Evolutionary conservation across 1,140 invertebrate genomes (phyloP), one percentile per base, ranked within the genome.

Genomic region (Anthonomus grandis): DNA sequence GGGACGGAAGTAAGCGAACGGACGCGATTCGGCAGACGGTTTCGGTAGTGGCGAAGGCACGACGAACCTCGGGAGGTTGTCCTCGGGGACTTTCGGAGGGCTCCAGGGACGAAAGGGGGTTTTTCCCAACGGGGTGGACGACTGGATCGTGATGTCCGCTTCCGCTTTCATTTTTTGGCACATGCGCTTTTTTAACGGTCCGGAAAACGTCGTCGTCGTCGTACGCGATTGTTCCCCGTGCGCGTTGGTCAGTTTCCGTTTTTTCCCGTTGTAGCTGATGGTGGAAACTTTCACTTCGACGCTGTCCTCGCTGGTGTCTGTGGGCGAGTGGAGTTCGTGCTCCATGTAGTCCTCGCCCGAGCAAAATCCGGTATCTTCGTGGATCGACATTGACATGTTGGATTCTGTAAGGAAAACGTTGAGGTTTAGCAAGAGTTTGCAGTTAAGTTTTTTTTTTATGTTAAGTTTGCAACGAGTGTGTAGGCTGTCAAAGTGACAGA

Each of bases 241-340:
- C 10, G 46, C n/a, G 4, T 46, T 31, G 31, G 65, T 22, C 12
- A 65, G 22, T 63, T 81, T 82, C 8, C 83, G 78, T 68, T 89
- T 89, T 66, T 82, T 81, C 55, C 84, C 81, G 39, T 78, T 78
- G 38, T 83, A 71, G 1, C 81, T 79, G 31, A 87, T 85, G 4
- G 87, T 75, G 13, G 75, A 78, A 2, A 82, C 76, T 58, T 83
- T 81, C 9, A 84, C 82, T 63, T 88, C 82, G 1, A 89, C 81
- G 42, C 86, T 87, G 72, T 90, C 87, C 61, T 89, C 87, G 17
- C 86, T 89, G 31, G 83, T 81, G 36, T 82, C 59, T 79, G 72
- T 74, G 36, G 72, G 72, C 1, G 72, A 74, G 46, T 73, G 70
- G 4, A 69, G 45, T 18, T 67, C 65, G 15, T 58, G 39, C 31